Base-by-base conservation (phyloP, 2,888 invertebrate genomes). In the Chirona hameri region DNA sequence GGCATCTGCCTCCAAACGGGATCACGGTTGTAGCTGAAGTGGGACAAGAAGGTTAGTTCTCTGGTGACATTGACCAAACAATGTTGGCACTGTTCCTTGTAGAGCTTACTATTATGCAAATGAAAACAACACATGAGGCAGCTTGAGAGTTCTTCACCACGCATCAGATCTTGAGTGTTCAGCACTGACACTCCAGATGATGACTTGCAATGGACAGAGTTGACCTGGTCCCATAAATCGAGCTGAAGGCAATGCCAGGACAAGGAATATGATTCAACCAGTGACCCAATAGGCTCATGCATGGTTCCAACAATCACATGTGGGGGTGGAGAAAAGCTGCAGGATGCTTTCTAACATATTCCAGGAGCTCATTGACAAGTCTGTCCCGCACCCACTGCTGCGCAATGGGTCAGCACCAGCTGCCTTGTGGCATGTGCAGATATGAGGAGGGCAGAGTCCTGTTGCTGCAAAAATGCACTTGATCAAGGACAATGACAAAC, bases 321-420 rank as follows among this genome's bases (percentile, higher is more conserved):
- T 46, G 91, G 93, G 88, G 97, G 98, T 18, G 97, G 96, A 0
- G 98, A 99, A 57, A 99, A 99, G 86, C 91, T 97, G 82, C 97
- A 98, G 89, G 99, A 99, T 88, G 99, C 99, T 0, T 98, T 95
- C 89, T 99, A n/a, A 98, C 89, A 98, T 98, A 86, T 95, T 95
- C 86, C 95, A 99, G 91, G 99, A 99, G 48, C 48, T 48, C 9
- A 48, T 48, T 48, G 48, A 48, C 48, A 48, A 48, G 48, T 48
- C 48, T 48, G 48, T 48, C 12, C 48, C 48, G 12, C 7, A 7
- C 12, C 9, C 48, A 48, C 90, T 95, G 83, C 89, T 99, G 27
- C 91, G 99, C 0, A 97, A 99, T 85, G 97, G 97, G 0, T 96
- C 98, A 86, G 97, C 98, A 0, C 95, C 0, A 93, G 95, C 83